Conservation (phyloP, 2,797 vertebrate genomes). For the Sitta carolinensis region DNA sequence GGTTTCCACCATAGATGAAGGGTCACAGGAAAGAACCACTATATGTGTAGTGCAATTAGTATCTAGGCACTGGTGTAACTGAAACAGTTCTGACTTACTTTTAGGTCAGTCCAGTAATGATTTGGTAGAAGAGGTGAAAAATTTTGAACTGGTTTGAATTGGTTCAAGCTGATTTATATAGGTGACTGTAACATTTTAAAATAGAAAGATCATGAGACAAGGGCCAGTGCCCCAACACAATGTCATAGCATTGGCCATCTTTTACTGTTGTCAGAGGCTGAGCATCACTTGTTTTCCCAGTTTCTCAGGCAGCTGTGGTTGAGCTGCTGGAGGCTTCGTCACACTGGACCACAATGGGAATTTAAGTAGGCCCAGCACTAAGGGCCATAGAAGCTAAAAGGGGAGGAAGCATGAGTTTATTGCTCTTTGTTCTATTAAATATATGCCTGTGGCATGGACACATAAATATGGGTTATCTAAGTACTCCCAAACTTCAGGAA, state of each 20-base stretch:
- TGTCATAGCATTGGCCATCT: neutral
- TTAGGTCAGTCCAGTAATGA: neutral
- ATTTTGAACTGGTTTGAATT: neutral
- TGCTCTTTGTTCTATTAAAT: neutral
- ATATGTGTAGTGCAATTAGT: neutral
- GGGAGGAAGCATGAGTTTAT: neutral
- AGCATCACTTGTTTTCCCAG: neutral
- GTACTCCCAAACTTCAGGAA: neutral
- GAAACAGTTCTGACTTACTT: neutral
- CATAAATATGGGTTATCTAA: neutral
- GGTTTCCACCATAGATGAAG: neutral
- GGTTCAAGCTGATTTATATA: neutral
- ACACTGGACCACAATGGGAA: neutral
- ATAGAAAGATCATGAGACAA: neutral
- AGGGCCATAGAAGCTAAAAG: neutral
- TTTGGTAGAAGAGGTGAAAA: neutral
- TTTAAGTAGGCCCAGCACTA: neutral
- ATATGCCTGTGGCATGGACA: neutral
- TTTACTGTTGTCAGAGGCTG: neutral
- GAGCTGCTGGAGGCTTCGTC: neutral
- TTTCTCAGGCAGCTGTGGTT: neutral
- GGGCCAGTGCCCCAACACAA: neutral
- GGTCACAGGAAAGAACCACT: neutral
- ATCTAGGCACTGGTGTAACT: neutral
- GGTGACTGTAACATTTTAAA: neutral